Evolutionary conservation across 92 coral and sea anemone genomes (phyloP), one percentile per base, ranked within the genome.

Genomic region (Paragorgia papillata): DNA sequence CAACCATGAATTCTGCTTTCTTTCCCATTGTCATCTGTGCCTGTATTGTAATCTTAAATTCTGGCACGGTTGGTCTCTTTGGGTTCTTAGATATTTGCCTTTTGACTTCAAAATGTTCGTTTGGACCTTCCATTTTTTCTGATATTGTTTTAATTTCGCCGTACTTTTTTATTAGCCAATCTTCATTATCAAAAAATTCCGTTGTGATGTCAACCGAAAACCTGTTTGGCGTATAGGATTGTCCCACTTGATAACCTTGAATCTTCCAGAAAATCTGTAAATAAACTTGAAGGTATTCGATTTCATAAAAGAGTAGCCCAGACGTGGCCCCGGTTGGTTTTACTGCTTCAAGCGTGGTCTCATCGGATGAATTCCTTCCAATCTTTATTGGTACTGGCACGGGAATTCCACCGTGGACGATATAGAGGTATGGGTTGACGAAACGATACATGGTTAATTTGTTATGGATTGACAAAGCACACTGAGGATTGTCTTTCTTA

Each of bases 291-390:
- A 62, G 60, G 74, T 37, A n/a, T 40, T 76, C 74, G 39, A 76
- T 76, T 76, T 76, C 82, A 39, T 76, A 76, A 41, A 62, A 76
- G 15, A 76, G 71, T 65, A 76, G 57, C 44, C 82, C 82, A 22
- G 82, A 76, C 19, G 74, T 76, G 27, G 57, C 82, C 17, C 82
- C 74, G 25, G 40, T 40, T 35, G 50, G n/a, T 15, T 40, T 21
- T 18, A 54, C 56, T n/a, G 82, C 82, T 39, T 76, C 60, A 24
- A 76, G 33, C 28, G 57, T 43, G 40, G 39, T 50, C 62, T 61
- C 71, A 20, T 61, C 82, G 40, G 74, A 61, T 27, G 68, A 37
- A 27, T 53, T 76, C 21, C 58, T 33, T 22, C 29, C 41, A 34
- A 76, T 62, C 37, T 61, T 76, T 51, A 76, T 9, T 34, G 82